Base-by-base conservation (phyloP, 2,888 invertebrate genomes). In the Eurois occulta region DNA sequence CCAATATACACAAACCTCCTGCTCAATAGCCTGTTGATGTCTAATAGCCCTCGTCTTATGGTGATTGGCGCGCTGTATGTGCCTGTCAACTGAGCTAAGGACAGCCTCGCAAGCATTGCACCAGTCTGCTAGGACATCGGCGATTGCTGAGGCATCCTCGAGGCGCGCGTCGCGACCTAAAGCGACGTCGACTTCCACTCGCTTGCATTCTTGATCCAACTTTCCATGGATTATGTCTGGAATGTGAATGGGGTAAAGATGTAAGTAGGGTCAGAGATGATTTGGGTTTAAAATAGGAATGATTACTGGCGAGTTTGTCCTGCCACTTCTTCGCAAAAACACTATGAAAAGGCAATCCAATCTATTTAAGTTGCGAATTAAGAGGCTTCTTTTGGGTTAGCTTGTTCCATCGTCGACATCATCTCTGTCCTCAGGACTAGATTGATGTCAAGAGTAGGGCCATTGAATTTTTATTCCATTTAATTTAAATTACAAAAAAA, bases 151-250 rank as follows among this genome's bases (percentile, higher is more conserved):
- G 0, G 99, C 97, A 91, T 99, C 99, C 72, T 98, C 98, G 0
- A 98, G 97, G 55, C 98, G 97, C 48, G 99, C 99, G 91, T 99
- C 99, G 32, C 99, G 97, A 0, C 99, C 99, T 55, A 99, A 97
- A 0, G 99, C 99, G 89, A 98, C 99, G 93, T 99, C 99, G 0
- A 99, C 98, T 95, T 99, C 99, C 58, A 99, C 97, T 85, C 98
- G 98, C 88, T 98, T 98, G 94, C 99, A 99, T 92, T 99, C 99
- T 94, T 99, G 99, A 94, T 99, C 99, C 86, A 99, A 96, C 95
- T 99, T 99, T 4, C 99, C 99, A 88, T 99, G 99, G 88, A 99
- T 99, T 87, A 99, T 99, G 93, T 99, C 99, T 98, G 95, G 0
- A 96, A 90, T 38, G n/a, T 67, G 1, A 21, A 52, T 18, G 8